Conservation (phyloP, 1,140 invertebrate species). For the Drosophila baimaii region DNA sequence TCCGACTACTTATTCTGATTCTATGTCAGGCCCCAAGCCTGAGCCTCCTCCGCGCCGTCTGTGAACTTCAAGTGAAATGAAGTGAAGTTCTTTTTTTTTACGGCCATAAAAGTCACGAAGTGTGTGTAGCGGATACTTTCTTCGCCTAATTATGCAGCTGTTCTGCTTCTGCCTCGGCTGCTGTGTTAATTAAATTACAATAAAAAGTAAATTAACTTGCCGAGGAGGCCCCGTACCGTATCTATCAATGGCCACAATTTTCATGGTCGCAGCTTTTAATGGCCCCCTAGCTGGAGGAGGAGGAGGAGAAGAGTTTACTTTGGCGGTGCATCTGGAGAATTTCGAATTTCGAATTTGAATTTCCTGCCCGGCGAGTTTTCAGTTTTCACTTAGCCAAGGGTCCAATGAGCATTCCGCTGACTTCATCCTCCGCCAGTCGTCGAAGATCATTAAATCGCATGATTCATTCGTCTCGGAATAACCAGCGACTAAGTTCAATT, state of each 20-base stretch:
- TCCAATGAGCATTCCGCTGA: conserved; percentile 41
- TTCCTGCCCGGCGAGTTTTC: conserved; percentile 72
- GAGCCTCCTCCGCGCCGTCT: conserved; percentile 21
- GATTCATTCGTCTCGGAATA: conserved; percentile 65
- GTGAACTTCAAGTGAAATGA: conserved; percentile 62
- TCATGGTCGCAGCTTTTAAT: conserved; percentile 62
- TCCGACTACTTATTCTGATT: conserved; percentile 50
- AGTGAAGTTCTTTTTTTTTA: conserved; percentile 66
- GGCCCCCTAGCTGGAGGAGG: conserved; percentile 10
- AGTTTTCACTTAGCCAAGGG: conserved; percentile 61
- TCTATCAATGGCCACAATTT: conserved; percentile 69
- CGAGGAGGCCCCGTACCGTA: conserved; percentile 39
- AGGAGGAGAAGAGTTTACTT: not conserved
- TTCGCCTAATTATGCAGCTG: conserved; percentile 77
- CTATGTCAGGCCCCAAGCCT: conserved; percentile 55
- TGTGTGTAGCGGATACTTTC: conserved; percentile 64
- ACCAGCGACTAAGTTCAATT: conserved; percentile 54
- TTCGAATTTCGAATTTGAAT: conserved; percentile 60
- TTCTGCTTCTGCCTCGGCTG: conserved; percentile 53
- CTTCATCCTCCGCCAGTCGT: conserved; percentile 50
- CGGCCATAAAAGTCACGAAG: conserved; percentile 65
- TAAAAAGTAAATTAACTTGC: conserved; percentile 76
- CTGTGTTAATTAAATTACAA: conserved; percentile 81
- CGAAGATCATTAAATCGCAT: conserved; percentile 64
- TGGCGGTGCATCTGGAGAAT: conserved; percentile 19